phyloP scores from a whole-genome alignment of 2,797 vertebrate species.

The Naso thynnoides region DNA sequence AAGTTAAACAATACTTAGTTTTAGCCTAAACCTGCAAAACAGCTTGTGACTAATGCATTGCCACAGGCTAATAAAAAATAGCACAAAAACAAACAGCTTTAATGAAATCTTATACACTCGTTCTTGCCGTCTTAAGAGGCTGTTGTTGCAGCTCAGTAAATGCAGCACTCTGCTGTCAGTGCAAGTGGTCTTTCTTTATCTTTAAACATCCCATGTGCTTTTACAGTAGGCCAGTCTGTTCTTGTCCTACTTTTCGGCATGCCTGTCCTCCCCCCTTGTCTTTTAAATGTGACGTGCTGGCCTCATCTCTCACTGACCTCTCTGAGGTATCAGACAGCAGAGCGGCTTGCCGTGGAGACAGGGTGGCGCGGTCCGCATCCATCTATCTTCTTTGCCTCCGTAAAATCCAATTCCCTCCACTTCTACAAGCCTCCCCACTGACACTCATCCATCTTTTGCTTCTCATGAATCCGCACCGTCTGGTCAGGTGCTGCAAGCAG shows the following conservation, averaged over 20 bases:
- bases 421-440: constrained; percentile 40
- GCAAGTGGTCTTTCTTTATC: constrained; percentile 71
- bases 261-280: constrained; percentile 60
- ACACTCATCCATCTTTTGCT: constrained; percentile 62
- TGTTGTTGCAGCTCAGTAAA: constrained; percentile 53
- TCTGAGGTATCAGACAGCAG: constrained; percentile 51
- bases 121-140: constrained; percentile 34
- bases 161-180: constrained; percentile 53
- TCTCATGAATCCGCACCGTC: constrained; percentile 50
- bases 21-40: constrained; percentile 31
- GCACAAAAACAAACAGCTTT: constrained; percentile 24
- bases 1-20: constrained; percentile 26
- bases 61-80: constrained; percentile 29
- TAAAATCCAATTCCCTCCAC: constrained; percentile 67
- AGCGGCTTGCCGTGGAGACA: constrained; percentile 22
- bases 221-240: constrained; percentile 76
- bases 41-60: constrained; percentile 23
- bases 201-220: constrained; percentile 63
- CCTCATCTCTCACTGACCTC: constrained; percentile 51
- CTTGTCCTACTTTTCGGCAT: constrained; percentile 73
- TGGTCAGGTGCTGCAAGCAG: constrained; percentile 54
- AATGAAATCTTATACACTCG: constrained; percentile 30
- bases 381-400: constrained; percentile 67
- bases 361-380: constrained; percentile 42
- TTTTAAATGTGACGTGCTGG: constrained; percentile 61